Conservation (phyloP, 2,888 invertebrate genomes). For the Bombylius major region DNA sequence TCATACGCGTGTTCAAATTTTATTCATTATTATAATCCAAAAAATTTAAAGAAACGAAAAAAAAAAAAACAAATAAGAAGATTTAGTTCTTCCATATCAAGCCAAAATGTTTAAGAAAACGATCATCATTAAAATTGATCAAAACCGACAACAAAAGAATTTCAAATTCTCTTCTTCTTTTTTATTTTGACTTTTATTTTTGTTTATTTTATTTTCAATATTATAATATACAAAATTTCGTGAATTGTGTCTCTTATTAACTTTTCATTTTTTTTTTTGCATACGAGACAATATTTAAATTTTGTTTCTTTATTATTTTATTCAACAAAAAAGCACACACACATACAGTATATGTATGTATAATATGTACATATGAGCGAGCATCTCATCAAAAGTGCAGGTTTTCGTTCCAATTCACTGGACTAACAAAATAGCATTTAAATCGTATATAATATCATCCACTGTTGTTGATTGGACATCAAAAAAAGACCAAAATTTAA, state of each 20-base stretch:
- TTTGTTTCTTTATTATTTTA: constrained; percentile 4
- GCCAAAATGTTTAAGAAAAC: not conserved
- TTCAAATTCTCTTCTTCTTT: not conserved
- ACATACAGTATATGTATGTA: not conserved
- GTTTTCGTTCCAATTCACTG: constrained; percentile 33
- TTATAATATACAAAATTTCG: not conserved
- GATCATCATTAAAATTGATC: not conserved
- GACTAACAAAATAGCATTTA: constrained; percentile 11
- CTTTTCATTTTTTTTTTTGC: not conserved
- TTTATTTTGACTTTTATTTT: too few species aligned
- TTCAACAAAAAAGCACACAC: not conserved
- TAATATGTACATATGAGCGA: not conserved
- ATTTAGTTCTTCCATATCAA: not conserved
- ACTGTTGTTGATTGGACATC: not conserved
- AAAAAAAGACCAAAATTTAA: not conserved
- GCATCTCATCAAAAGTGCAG: constrained; percentile 27
- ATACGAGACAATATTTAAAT: constrained; percentile 17
- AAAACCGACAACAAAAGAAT: not conserved
- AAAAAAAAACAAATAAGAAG: too few species aligned
- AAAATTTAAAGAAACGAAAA: not conserved
- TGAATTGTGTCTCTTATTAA: not conserved
- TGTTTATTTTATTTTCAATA: too few species aligned
- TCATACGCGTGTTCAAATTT: not conserved
- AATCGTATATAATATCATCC: not conserved
- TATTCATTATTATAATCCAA: not conserved